phyloP scores from a whole-genome alignment of 2,888 invertebrate genomes.

The Arenicola marina region DNA sequence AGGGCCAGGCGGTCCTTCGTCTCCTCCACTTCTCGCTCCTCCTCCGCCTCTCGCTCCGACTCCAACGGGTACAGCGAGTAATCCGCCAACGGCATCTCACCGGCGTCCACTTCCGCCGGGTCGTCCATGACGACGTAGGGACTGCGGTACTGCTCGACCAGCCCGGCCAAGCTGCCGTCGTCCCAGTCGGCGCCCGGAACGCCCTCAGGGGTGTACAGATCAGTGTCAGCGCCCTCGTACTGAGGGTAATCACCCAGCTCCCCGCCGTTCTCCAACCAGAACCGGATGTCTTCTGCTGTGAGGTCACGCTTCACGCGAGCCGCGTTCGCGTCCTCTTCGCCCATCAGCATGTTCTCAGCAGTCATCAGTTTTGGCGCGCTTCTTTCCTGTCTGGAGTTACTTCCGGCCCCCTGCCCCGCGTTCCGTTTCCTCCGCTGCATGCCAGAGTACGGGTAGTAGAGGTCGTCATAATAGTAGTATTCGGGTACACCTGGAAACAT shows the following conservation, averaged over 20 bases:
- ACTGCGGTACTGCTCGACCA: background rate
- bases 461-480: too few relatives aligned
- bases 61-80: background rate
- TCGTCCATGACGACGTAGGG: too few relatives aligned
- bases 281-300: background rate
- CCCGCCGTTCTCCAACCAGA: constrained; percentile 1
- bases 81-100: background rate
- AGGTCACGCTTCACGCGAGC: constrained; percentile 2
- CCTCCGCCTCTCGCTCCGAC: background rate
- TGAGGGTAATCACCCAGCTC: background rate
- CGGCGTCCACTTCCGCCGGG: background rate
- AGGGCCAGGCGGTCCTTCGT: background rate
- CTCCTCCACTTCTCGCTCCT: background rate
- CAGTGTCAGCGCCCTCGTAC: background rate
- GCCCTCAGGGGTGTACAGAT: background rate
- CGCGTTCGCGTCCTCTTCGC: background rate
- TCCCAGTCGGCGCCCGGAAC: background rate
- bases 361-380: background rate
- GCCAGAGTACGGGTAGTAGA: background rate
- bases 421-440: background rate
- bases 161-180: background rate
- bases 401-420: background rate
- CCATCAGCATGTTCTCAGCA: constrained; percentile 3
- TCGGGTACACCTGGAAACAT: too few relatives aligned
- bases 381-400: background rate